These are phyloP conservation scores for Anguilla rostrata DNA, from an alignment of 2,113 vertebrate species.

Conservation along the genomic window DNA sequence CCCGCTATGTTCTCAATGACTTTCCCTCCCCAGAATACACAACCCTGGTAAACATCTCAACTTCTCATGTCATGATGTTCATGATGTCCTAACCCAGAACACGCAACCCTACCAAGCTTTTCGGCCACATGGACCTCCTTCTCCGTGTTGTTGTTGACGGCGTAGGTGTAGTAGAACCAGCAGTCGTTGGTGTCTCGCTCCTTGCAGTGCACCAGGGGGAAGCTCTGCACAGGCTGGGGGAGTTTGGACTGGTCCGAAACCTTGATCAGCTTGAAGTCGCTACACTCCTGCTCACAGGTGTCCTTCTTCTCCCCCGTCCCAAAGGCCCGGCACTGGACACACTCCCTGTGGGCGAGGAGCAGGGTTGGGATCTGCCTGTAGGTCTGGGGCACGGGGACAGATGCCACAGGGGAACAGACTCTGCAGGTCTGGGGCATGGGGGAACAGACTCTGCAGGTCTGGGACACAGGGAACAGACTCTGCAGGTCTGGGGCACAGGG, in stretches of 20 bases:
- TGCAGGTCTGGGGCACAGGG: background rate
- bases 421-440: background rate
- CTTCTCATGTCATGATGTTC: too few species aligned
- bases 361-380: background rate
- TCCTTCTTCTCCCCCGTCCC: constrained; percentile 86
- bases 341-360: constrained; percentile 74
- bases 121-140: constrained; percentile 82
- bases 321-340: constrained; percentile 90
- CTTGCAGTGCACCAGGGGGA: constrained; percentile 86
- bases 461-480: too few species aligned
- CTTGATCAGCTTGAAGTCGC: constrained; percentile 74
- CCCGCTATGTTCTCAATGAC: too few species aligned
- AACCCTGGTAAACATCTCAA: too few species aligned
- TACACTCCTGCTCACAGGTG: constrained; percentile 75
- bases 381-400: too few species aligned
- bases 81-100: background rate
- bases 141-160: constrained; percentile 77
- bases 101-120: constrained; percentile 71
- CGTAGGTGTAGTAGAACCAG: constrained; percentile 97
- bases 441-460: too few species aligned
- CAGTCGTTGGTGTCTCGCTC: constrained; percentile 92
- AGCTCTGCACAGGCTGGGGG: constrained; percentile 82
- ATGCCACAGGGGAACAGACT: background rate
- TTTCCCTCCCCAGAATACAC: too few species aligned
- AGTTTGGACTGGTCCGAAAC: constrained; percentile 79